phyloP scores from a whole-genome alignment of 1,140 invertebrate species.

The Bombus waltoni region DNA sequence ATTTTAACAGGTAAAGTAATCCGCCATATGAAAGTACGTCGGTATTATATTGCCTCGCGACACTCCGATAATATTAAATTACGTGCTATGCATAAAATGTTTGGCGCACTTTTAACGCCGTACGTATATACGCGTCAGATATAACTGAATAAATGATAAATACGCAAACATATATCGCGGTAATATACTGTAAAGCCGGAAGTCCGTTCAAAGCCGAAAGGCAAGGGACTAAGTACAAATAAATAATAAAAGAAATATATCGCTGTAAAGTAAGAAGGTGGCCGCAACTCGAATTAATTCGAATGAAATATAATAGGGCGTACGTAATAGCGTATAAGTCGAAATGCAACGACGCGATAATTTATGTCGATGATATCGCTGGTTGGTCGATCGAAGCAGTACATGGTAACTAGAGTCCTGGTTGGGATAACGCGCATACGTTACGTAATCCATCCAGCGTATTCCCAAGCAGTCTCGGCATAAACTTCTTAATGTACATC shows the following conservation, averaged over 20 bases:
- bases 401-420: not conserved
- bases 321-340: no score
- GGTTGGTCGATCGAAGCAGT: not conserved
- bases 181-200: no score
- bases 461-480: not conserved
- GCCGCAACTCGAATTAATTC: no score
- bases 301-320: no score
- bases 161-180: no score
- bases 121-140: no score
- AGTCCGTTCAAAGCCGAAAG: no score
- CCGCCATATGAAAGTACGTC: not conserved
- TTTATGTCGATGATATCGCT: not conserved
- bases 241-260: no score
- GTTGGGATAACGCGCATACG: not conserved
- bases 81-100: not conserved
- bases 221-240: no score
- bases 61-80: not conserved
- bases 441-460: no score
- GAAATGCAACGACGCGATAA: not conserved
- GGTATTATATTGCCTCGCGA: not conserved
- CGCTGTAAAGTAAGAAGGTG: no score
- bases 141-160: no score
- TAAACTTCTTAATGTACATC: constrained; percentile 1
- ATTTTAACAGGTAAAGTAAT: not conserved
- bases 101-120: not conserved